Evolutionary conservation across 2,888 invertebrate species (phyloP).

Genomic region (Lasioglossum marginatum): DNA sequence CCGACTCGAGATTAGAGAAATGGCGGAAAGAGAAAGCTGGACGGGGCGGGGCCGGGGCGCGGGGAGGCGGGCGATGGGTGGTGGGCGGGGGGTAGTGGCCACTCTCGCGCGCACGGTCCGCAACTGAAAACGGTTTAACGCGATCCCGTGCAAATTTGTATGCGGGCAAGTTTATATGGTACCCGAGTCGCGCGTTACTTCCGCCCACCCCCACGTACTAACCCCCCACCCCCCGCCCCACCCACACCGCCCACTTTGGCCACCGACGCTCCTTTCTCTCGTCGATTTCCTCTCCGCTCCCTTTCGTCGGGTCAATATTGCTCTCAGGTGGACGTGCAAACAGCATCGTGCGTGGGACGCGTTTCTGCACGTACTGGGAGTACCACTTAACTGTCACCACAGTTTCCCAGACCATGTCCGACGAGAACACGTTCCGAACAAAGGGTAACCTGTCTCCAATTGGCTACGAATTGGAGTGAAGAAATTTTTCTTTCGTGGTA

Average conservation of each 20-base stretch:
- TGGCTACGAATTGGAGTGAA: not conserved
- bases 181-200: conserved; percentile 70
- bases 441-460: not conserved
- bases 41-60: not conserved
- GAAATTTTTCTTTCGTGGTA: too few relatives aligned
- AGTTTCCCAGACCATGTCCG: not conserved
- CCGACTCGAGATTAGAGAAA: conserved; percentile 26
- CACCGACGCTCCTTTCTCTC: conserved; percentile 21
- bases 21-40: not conserved
- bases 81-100: not conserved
- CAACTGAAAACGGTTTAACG: conserved; percentile 66
- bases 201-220: not conserved
- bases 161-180: conserved; percentile 75
- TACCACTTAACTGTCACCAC: not conserved
- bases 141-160: conserved; percentile 74
- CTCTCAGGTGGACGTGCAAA: conserved; percentile 21
- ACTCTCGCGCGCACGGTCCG: conserved; percentile 11
- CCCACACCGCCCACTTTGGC: not conserved
- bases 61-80: not conserved
- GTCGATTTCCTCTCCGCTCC: conserved; percentile 25
- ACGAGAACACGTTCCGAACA: not conserved
- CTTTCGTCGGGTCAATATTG: conserved; percentile 44
- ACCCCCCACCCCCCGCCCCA: not conserved
- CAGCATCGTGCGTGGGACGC: not conserved
- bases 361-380: not conserved